Base-by-base conservation (phyloP, 2,113 vertebrate genomes). In the Myxocyprinus asiaticus region DNA sequence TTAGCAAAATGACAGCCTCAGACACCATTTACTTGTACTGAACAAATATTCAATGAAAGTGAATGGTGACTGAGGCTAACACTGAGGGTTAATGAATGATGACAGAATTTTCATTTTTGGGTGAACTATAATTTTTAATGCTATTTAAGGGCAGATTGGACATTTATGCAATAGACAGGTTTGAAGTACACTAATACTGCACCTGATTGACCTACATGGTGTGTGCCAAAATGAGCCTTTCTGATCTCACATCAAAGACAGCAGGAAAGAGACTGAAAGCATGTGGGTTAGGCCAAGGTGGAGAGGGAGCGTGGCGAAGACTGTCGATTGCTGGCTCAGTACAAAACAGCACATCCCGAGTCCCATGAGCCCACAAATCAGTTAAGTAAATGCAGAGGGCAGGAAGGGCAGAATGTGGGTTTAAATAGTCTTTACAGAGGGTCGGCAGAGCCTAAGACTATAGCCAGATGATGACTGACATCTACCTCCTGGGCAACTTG, bases 361-460 rank as follows among this genome's bases (percentile, higher is more conserved):
- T 91, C 81, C 87, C 89, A 59, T 4, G 85, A 89, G 90, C 73
- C 86, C 70, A 91, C 88, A 90, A 90, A 91, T 91, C 90, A 90
- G 81, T 88, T 87, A 88, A 87, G 83, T 85, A 87, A 85, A 90
- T 85, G 87, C 85, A 77, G 77, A 87, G 22, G 22, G 22, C 22
- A 33, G 22, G 22, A 77, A 90, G 89, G 88, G 86, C 91, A 90
- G 88, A 86, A 58, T 77, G 80, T 86, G 79, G 83, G 89, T 88
- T 90, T 89, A 91, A 91, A 90, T 86, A 88, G 88, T 88, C 80
- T 86, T 87, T 76, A 81, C 22, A 82, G 42, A 76, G 88, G 85
- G 85, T 79, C 72, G 47, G 22, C 22, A 11, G 75, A 85, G 83
- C 85, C 84, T 74, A 83, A 78, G 6, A 75, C 82, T 83, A 80